Base-by-base conservation (phyloP, 2,113 vertebrate genomes). In the Cynoglossus semilaevis region DNA sequence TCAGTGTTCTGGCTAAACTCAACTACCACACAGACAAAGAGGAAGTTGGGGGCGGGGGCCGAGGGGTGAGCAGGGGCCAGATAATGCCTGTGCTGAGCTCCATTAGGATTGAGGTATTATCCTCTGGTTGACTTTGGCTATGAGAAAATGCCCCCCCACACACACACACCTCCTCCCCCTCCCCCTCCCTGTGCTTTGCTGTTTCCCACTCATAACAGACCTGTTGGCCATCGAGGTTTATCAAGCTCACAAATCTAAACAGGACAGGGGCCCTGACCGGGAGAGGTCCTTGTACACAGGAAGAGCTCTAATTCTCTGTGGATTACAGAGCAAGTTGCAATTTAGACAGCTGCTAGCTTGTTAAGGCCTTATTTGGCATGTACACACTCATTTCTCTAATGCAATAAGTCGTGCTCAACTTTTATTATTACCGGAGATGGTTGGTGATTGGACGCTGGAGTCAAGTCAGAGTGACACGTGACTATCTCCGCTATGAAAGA, bases 161-260 rank as follows among this genome's bases (percentile, higher is more conserved):
- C 22, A 6, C 6, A 2, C 22, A 2, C 48, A 4, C 41, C 41
- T 42, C 9, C 51, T 64, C 61, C 59, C 58, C 38, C 55, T 55
- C 59, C 40, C 56, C 19, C 18, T 17, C 2, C 51, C 62, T 11
- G 62, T 74, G 73, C 79, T 73, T 74, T 72, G 77, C 74, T n/a
- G 49, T 86, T 83, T 85, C 85, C 86, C 86, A 89, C 84, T 89
- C 85, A 88, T 88, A 89, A 88, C 87, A 88, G 86, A 89, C 88
- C 88, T 89, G 88, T 87, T 86, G 85, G 87, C 85, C 72, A 54
- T 83, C 49, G 78, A 77, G 84, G 83, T 86, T 87, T 89, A 91
- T 90, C 88, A 80, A 80, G 80, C 85, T 89, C 86, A 67, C 80
- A 82, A 78, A 88, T 88, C 88, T 89, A 87, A 88, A 88, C 87